These are phyloP conservation scores for Petrocephalus zakoni DNA, from an alignment of 2,113 vertebrate species.

Conservation along the genomic window DNA sequence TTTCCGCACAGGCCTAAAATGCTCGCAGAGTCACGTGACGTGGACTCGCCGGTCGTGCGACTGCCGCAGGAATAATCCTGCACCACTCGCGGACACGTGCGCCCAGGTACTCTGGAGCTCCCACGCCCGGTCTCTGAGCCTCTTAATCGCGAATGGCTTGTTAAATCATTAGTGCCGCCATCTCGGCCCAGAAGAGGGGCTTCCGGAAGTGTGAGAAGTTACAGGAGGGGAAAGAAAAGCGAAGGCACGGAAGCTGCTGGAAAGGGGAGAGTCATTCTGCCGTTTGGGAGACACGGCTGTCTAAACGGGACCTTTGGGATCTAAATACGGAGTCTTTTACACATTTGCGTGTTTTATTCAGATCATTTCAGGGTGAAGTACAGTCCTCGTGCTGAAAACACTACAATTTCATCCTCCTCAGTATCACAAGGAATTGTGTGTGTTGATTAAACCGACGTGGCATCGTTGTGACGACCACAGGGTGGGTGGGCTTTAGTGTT, in stretches of 20 bases:
- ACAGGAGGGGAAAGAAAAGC: neutral
- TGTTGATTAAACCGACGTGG: slow-evolving; percentile 22
- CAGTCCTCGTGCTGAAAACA: neutral
- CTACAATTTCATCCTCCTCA: neutral
- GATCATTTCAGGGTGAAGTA: neutral
- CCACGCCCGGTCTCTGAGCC: neutral
- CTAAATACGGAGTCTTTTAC: neutral
- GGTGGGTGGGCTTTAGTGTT: slow-evolving; percentile 67
- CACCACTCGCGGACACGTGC: neutral
- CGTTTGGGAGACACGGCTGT: neutral
- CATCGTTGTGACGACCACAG: slow-evolving; percentile 43
- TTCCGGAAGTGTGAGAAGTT: neutral
- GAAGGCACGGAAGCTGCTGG: neutral
- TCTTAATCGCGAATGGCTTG: neutral
- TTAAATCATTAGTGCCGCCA: neutral
- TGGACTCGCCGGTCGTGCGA: neutral
- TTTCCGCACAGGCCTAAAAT: neutral
- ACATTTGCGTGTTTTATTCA: neutral
- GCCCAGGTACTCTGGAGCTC: neutral
- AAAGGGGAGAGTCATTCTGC: neutral
- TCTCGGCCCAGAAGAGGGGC: neutral
- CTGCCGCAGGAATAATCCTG: neutral
- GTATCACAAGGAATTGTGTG: neutral
- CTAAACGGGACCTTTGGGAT: neutral
- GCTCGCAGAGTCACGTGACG: neutral